Evolutionary conservation across 2,113 vertebrate species (phyloP), one percentile per base, ranked within the genome.

Genomic region (Egretta garzetta): DNA sequence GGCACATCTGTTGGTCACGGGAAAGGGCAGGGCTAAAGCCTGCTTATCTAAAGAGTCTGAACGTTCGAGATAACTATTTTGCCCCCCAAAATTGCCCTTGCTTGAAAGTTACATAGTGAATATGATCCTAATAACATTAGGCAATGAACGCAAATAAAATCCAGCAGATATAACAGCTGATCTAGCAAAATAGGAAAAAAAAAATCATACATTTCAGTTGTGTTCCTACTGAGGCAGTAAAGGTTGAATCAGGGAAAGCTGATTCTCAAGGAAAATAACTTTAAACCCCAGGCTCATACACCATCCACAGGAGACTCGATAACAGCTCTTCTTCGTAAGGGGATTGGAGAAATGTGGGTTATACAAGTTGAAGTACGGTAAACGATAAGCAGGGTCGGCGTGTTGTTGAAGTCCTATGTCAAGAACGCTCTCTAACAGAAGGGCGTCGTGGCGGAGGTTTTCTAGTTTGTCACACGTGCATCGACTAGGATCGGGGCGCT

Each of bases 11-110:
- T 50, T 87, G 0, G 3, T 82, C 96, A 89, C 95, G 94, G 93
- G 90, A 96, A 96, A 96, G 96, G 96, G 95, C 95, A 76, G 94
- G 93, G 94, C 92, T 91, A 86, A 79, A 75, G 86, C 55, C 86
- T 96, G 89, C 94, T 95, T 96, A 96, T 95, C 97, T 95, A 5
- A 49, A 53, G 43, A 21, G 94, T n/a, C 94, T 95, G 96, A 67
- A 74, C 75, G 70, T 45, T 80, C 0, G 15, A 94, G 97, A 97
- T 97, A 97, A 96, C 80, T 4, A 16, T 39, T 92, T 55, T 62
- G 68, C 23, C 37, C 47, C 3, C 4, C 8, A 82, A 86, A 95
- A 74, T 11, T 75, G 64, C 27, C 76, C 72, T 71, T 64, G 67
- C 72, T 86, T 88, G 50, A n/a, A 92, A 56, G 41, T 90, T 80